A percentile compares a stretch with the other conserved stretches of the same genome.
phyloP scores from a whole-genome alignment of 1,140 invertebrate species.

The Drosophila nigrodunni region DNA sequence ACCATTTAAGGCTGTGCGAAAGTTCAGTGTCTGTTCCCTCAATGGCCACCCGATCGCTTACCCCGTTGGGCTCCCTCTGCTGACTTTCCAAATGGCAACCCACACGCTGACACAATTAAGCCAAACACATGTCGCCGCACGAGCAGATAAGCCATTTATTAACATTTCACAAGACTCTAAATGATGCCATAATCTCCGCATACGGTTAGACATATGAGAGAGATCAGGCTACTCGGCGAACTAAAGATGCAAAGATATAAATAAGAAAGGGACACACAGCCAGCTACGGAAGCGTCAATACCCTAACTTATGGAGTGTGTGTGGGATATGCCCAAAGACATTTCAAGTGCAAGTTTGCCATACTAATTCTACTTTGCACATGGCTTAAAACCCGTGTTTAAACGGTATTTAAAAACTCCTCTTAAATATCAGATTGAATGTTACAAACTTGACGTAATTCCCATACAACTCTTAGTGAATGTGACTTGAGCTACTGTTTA shows the following conservation, averaged over 20 bases:
- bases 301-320: conserved; percentile 28
- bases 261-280: conserved; percentile 36
- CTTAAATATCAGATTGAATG: not conserved
- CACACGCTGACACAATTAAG: conserved; percentile 83
- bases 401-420: too few relatives aligned
- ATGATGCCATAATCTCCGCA: conserved; percentile 82
- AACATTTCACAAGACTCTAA: conserved; percentile 79
- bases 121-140: conserved; percentile 75
- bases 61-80: not conserved
- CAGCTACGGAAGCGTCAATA: conserved; percentile 27
- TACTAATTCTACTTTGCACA: too few relatives aligned
- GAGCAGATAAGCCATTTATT: conserved; percentile 80
- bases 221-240: conserved; percentile 31
- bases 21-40: conserved; percentile 55
- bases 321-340: not conserved
- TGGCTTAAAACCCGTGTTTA: too few relatives aligned
- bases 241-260: conserved; percentile 70
- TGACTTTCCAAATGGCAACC: conserved; percentile 73
- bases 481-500: conserved; percentile 49
- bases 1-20: conserved; percentile 77
- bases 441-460: not conserved
- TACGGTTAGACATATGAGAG: conserved; percentile 76
- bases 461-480: not conserved
- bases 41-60: not conserved
- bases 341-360: not conserved